Evolutionary conservation across 2,888 invertebrate genomes (phyloP), one percentile per base, ranked within the genome.

Genomic region (Eupithecia subumbrata): DNA sequence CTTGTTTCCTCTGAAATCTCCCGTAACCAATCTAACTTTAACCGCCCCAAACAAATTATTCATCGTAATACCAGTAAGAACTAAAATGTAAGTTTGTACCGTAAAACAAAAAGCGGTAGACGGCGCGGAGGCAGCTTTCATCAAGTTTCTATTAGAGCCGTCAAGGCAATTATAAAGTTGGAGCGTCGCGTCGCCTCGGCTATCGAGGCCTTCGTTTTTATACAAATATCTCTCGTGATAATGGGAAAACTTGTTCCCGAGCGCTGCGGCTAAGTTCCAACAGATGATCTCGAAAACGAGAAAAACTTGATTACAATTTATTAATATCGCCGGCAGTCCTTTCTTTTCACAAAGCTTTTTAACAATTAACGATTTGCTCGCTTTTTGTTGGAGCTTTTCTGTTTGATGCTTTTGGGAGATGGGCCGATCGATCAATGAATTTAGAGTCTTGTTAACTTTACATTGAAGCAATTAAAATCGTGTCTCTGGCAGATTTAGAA

Each of bases 91-190:
- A 91, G 91, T 91, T 90, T 87, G 83, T 83, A 90, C 84, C 87
- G 80, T 85, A 85, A 88, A 89, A 91, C 91, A 91, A 91, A 91
- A 89, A 89, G 90, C 87, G 85, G 87, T 87, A 86, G 89, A 85
- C 84, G 84, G 74, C 82, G 74, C 82, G 79, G 81, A 84, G 93
- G 92, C 91, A 91, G 91, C 92, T 92, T 92, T 91, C 93, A 92
- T 93, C 91, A 92, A 93, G 91, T 93, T 93, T 92, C 89, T 89
- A 92, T 94, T 93, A 93, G 86, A 88, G 84, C 89, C 92, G 92
- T 90, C 93, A 90, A 94, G 91, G 89, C 92, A 94, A 94, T 95
- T 94, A 95, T 87, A 91, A 93, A 93, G 91, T 93, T 92, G 91
- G 81, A 82, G 78, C 78, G 78, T 72, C 75, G 76, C 79, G 79